phyloP scores from a whole-genome alignment of 2,797 vertebrate genomes.

The Mormyrops boulengeri region DNA sequence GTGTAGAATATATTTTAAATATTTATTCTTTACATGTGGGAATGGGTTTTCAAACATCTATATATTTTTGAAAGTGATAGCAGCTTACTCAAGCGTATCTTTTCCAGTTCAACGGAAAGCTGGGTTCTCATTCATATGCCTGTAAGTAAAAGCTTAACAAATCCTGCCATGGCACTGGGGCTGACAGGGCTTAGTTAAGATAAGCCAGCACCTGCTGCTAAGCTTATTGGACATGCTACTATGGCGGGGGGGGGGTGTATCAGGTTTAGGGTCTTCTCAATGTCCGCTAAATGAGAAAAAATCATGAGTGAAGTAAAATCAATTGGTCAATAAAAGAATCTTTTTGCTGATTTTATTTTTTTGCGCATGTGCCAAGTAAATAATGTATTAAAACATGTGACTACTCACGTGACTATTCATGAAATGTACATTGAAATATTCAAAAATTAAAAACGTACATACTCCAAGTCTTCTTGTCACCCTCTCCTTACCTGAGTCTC shows the following conservation, averaged over 20 bases:
- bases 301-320: background rate
- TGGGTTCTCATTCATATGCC: constrained; percentile 14
- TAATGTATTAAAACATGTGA: background rate
- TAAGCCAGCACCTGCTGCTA: constrained; percentile 35
- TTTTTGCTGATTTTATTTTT: background rate
- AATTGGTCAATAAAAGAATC: background rate
- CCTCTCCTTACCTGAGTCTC: background rate
- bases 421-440: background rate
- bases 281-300: background rate
- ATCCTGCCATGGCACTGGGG: background rate
- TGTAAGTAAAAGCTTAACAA: constrained; percentile 20
- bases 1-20: background rate
- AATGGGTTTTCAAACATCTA: background rate
- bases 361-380: background rate
- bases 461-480: background rate
- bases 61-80: background rate
- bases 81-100: background rate
- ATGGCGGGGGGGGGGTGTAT: background rate
- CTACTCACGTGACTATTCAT: background rate
- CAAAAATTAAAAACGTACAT: background rate
- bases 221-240: constrained; percentile 28
- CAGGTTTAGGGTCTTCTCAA: background rate
- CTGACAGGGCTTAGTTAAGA: constrained; percentile 21
- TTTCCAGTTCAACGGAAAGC: background rate
- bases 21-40: background rate